These are phyloP conservation scores for Capitulum mitella DNA, from an alignment of 2,888 invertebrate genomes.

Conservation along the genomic window DNA sequence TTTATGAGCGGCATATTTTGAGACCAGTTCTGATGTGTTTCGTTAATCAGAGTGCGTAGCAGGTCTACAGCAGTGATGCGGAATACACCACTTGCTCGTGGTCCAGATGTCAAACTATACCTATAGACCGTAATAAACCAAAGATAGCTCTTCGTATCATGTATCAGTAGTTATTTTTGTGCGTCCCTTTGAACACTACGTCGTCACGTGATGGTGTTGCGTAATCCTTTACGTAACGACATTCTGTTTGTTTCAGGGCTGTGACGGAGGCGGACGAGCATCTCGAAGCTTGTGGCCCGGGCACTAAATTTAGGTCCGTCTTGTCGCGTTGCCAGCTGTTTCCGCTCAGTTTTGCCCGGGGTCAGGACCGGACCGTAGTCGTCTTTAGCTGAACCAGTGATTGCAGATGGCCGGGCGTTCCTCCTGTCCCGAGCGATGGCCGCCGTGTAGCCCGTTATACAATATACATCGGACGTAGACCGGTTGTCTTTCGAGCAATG, in stretches of 20 bases:
- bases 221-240: no score
- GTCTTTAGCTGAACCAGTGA: background rate
- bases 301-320: background rate
- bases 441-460: background rate
- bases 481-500: background rate
- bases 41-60: no score
- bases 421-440: background rate
- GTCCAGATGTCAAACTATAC: no score
- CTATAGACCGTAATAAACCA: no score
- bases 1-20: no score
- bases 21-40: no score
- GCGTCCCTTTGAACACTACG: no score
- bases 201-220: no score
- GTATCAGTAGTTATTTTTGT: no score
- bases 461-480: background rate
- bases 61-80: no score
- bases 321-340: background rate
- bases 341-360: background rate
- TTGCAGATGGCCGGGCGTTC: background rate
- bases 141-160: no score
- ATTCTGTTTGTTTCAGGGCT: background rate
- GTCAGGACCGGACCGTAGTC: background rate
- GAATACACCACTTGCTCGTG: no score
- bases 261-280: background rate
- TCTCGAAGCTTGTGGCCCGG: background rate